These are phyloP conservation scores for Antheraea pernyi DNA, from an alignment of 1,140 invertebrate species.

Conservation along the genomic window DNA sequence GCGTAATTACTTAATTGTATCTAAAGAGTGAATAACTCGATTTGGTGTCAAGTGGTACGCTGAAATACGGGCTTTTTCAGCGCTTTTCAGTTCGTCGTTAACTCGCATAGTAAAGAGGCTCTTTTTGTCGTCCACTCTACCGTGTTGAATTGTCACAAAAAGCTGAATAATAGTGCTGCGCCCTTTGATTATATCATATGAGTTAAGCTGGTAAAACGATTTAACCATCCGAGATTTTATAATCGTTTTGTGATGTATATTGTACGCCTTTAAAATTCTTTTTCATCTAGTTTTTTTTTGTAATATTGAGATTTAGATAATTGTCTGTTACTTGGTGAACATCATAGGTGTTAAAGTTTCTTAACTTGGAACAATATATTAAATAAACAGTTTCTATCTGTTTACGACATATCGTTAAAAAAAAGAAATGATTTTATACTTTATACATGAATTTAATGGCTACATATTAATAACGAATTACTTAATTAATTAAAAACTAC, in stretches of 20 bases:
- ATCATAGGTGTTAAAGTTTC: no score
- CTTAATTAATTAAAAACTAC: no score
- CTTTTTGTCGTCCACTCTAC: slow-evolving; percentile 18
- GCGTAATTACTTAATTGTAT: not conserved
- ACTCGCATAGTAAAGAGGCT: slow-evolving; percentile 1
- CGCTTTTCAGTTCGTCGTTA: slow-evolving; percentile 9
- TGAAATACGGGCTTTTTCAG: slow-evolving; percentile 20
- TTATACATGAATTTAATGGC: no score
- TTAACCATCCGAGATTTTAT: not conserved
- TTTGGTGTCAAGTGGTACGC: slow-evolving; percentile 20
- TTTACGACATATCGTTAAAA: no score
- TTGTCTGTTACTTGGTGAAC: no score
- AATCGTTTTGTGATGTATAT: not conserved
- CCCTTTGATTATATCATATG: slow-evolving; percentile 8
- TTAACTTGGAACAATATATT: no score
- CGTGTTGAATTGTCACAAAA: slow-evolving; percentile 20
- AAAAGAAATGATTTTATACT: no score
- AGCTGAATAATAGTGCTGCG: slow-evolving; percentile 11
- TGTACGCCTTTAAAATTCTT: not conserved
- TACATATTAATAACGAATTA: no score
- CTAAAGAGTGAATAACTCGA: slow-evolving; percentile 2
- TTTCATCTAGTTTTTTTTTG: not conserved
- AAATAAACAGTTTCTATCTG: no score
- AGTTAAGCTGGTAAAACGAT: not conserved
- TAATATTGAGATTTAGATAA: no score